Evolutionary conservation across 2,113 vertebrate species (phyloP), one percentile per base, ranked within the genome.

Genomic region (Zosterops japonicus): DNA sequence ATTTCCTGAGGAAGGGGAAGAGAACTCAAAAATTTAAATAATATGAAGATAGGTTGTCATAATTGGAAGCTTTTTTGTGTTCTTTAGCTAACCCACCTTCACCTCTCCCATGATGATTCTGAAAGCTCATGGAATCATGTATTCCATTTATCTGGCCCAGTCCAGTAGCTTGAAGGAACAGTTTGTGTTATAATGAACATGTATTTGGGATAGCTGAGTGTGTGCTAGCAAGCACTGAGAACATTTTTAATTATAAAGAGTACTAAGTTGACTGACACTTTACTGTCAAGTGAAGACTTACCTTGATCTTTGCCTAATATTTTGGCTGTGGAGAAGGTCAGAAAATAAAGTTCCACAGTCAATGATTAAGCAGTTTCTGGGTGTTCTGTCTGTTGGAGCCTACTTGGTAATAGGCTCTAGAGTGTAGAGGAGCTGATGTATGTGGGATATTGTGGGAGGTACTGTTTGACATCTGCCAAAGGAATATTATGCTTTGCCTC

Each of bases 381-480:
- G 53, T 79, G 84, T 75, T 91, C 49, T 72, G 77, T 78, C 81
- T 95, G 57, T 83, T 95, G 84, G 55, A 96, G 28, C 67, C 67
- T 93, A 57, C 84, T 96, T 85, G 82, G 77, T 91, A 89, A 89
- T 53, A 91, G 83, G 69, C 77, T 95, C 75, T 64, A 36, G 85
- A 95, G 93, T 68, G 83, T 92, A 94, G 83, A 92, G 81, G 56
- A 94, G 72, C 89, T 96, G 87, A 87, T 84, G 14, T 85, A 93
- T 83, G 93, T 95, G 93, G 94, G 91, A 91, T 95, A 89, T 72
- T 87, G 94, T 97, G 75, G 96, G 95, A 96, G 96, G 93, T 63
- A 93, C 93, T 95, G 95, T 96, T 96, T 95, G 95, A 97, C 95
- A 96, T 95, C 74, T 97, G 91, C 87, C 2, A 33, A 79, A 78